These are phyloP conservation scores for Melanostigma gelatinosum DNA, from an alignment of 2,113 vertebrate species.

Conservation along the genomic window DNA sequence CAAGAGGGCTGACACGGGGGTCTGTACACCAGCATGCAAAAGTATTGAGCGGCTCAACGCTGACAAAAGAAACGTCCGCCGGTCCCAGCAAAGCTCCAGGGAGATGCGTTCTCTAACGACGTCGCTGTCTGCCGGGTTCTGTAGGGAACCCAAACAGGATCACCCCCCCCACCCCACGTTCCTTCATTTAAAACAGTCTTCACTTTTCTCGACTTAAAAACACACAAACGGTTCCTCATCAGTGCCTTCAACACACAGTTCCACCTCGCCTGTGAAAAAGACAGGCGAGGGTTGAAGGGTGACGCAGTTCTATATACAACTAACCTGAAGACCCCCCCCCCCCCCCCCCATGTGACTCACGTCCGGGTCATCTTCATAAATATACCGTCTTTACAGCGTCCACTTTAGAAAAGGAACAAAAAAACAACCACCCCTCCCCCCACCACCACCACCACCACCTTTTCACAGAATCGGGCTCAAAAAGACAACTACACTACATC, in stretches of 20 bases:
- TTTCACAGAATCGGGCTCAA: constrained; percentile 70
- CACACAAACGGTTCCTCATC: constrained; percentile 43
- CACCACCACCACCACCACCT: not conserved
- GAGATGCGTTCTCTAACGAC: constrained; percentile 10
- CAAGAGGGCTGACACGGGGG: constrained; percentile 60
- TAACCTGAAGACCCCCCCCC: constrained; percentile 29
- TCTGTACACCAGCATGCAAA: constrained; percentile 84
- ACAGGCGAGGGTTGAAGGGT: constrained; percentile 63
- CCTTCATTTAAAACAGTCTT: constrained; percentile 71
- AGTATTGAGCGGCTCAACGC: constrained; percentile 65
- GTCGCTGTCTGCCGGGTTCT: constrained; percentile 4
- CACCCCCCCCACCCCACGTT: not conserved
- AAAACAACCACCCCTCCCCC: constrained; percentile 1
- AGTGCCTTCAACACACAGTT: constrained; percentile 58
- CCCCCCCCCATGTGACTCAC: not conserved
- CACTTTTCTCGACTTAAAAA: constrained; percentile 63
- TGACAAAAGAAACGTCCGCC: constrained; percentile 51
- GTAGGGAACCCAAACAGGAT: constrained; percentile 9
- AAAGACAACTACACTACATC: constrained; percentile 63
- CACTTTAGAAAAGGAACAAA: constrained; percentile 14
- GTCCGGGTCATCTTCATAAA: constrained; percentile 67
- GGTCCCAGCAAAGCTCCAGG: constrained; percentile 26
- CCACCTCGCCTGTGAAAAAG: constrained; percentile 69
- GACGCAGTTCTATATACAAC: constrained; percentile 76
- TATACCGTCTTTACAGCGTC: constrained; percentile 73